Evolutionary conservation across 2,113 vertebrate species (phyloP), one percentile per base, ranked within the genome.

Genomic region (Manacus vitellinus): DNA sequence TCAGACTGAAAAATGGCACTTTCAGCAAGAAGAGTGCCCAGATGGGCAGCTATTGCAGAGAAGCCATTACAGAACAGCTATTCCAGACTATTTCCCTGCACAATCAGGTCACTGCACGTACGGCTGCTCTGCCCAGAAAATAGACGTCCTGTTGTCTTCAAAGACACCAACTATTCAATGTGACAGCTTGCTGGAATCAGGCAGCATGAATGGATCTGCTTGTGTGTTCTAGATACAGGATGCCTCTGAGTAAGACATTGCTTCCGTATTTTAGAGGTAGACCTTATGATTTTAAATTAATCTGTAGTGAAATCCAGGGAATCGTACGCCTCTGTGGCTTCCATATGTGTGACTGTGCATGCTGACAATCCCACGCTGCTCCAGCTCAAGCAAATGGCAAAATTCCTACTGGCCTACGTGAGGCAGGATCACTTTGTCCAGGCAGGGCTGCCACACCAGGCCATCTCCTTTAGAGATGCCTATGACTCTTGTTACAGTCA

Each of bases 271-370:
- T 89, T 73, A 92, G 75, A 81, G 39, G 30, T 35, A 91, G 22
- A 71, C 17, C 14, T 37, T 39, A 71, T 22, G 77, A 58, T 33
- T 88, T 87, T 61, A 62, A 51, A 54, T 43, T 54, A 37, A 62
- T 59, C 54, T 51, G 49, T 8, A 70, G 54, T 39, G 58, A 76
- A 85, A 88, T 30, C 19, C 25, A 79, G 59, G 54, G 84, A 71
- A 44, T 10, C 0, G 0, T 8, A 28, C 0, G 0, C 24, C 33
- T 31, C n/a, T 52, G 41, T 35, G 54, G 52, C 41, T 68, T 72
- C 73, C 66, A 44, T 0, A 1, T 28, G 2, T 28, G 33, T 39
- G 39, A 63, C 58, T 3, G 1, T 39, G 56, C 33, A 10, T 7
- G 49, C 31, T 35, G 63, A 75, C 41, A 46, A 46, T 17, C 56